A percentile compares a stretch with the other conserved stretches of the same genome.
phyloP scores from a whole-genome alignment of 2,888 invertebrate species.

The Lithophane leautieri region DNA sequence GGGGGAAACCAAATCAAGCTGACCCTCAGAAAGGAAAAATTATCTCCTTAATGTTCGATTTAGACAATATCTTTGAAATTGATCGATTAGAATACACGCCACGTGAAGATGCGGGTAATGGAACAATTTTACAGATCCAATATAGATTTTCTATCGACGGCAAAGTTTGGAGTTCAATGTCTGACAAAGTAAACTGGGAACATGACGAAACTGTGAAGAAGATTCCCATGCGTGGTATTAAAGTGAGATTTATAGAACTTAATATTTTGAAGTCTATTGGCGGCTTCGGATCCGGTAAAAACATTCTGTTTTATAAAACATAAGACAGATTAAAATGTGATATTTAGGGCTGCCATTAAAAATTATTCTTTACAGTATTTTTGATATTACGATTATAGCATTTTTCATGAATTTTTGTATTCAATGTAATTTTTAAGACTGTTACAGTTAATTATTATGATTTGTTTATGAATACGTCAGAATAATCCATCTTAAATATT shows the following conservation, averaged over 20 bases:
- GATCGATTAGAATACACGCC: slow-evolving; percentile 81
- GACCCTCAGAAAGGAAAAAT: slow-evolving; percentile 64
- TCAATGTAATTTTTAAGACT: slow-evolving; percentile 17
- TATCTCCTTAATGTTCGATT: slow-evolving; percentile 75
- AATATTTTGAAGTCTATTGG: slow-evolving; percentile 76
- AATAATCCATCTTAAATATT: neutral
- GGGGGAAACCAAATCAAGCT: slow-evolving; percentile 69
- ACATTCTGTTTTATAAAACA: slow-evolving; percentile 73
- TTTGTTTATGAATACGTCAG: neutral
- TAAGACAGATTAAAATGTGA: slow-evolving; percentile 64
- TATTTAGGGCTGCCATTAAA: neutral
- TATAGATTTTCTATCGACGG: slow-evolving; percentile 77
- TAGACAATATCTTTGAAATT: slow-evolving; percentile 71
- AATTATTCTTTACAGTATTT: slow-evolving; percentile 10
- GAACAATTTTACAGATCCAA: slow-evolving; percentile 78
- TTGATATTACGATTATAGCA: neutral
- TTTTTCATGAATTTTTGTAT: neutral
- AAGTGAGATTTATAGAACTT: slow-evolving; percentile 77
- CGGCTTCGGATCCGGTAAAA: slow-evolving; percentile 81
- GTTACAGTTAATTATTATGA: neutral
- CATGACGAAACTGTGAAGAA: slow-evolving; percentile 73
- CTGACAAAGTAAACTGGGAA: slow-evolving; percentile 71
- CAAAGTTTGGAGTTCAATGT: slow-evolving; percentile 73
- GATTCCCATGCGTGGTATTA: slow-evolving; percentile 69
- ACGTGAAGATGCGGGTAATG: slow-evolving; percentile 80